A percentile compares a stretch with the other conserved stretches of the same genome.
Evolutionary conservation across 53 echinoderm and acorn worm genomes (phyloP).

Genomic region (Stichopus horrens): DNA sequence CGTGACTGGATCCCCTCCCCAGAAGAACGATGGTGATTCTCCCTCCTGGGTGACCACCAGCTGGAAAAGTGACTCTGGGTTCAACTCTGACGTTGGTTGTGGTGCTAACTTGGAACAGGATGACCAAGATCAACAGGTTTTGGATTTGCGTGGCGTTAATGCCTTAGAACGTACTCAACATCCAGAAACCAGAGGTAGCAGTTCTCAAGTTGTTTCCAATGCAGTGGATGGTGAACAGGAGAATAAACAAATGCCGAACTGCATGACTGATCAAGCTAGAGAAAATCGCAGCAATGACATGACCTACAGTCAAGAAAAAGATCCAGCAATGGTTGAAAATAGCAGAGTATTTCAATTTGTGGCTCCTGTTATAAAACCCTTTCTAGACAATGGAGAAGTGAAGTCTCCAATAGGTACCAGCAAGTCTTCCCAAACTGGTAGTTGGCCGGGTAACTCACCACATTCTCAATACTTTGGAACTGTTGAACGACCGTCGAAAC

Average conservation of each 20-base stretch:
- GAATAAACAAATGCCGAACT: background rate
- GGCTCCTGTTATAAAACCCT: background rate
- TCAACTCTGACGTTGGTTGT: conserved; percentile 56
- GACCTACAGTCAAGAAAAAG: background rate
- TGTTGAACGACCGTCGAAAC: background rate
- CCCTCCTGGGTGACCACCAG: conserved; percentile 63
- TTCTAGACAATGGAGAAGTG: background rate
- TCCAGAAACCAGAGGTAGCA: background rate
- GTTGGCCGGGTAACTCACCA: background rate
- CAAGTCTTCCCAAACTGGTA: background rate
- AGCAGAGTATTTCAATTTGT: background rate
- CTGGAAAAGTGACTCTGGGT: conserved; percentile 73
- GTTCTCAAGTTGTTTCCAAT: background rate
- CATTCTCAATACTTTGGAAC: background rate
- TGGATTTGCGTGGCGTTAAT: background rate
- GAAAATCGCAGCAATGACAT: background rate
- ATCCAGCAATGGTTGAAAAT: background rate
- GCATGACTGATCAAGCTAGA: background rate
- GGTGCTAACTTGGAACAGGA: conserved; percentile 31
- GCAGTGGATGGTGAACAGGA: background rate
- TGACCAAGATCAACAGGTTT: conserved; percentile 13
- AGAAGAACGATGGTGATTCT: conserved; percentile 23
- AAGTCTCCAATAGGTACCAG: background rate
- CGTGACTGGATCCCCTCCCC: background rate
- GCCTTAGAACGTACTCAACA: background rate